Percentiles rank a stretch among this genome's conserved stretches.
phyloP scores from a whole-genome alignment of 2,113 vertebrate genomes.

The Rhynchomys soricoides region DNA sequence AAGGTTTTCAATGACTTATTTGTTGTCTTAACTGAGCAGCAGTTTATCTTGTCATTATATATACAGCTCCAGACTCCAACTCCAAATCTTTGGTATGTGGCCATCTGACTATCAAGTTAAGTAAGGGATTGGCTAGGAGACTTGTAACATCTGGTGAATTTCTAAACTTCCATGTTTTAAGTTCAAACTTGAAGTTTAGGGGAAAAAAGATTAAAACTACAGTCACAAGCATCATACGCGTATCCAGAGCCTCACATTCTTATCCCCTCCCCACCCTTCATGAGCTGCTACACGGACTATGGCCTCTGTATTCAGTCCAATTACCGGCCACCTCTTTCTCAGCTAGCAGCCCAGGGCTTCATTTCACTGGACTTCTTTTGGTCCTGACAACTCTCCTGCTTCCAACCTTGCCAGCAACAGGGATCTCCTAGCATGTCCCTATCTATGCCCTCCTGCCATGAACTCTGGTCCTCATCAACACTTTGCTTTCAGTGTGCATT shows the following conservation, averaged over 20 bases:
- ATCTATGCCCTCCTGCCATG: neutral
- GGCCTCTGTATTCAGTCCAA: neutral
- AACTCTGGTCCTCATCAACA: neutral
- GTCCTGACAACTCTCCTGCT: neutral
- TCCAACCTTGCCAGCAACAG: neutral
- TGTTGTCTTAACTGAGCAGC: neutral
- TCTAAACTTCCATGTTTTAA: neutral
- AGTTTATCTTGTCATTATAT: neutral
- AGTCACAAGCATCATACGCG: neutral
- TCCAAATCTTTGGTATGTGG: neutral
- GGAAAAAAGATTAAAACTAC: neutral
- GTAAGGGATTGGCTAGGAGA: neutral
- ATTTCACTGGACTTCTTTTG: no score
- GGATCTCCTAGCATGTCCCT: neutral
- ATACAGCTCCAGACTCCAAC: neutral
- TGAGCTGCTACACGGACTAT: neutral
- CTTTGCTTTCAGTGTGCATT: neutral
- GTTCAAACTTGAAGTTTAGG: neutral
- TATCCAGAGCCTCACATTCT: accelerated
- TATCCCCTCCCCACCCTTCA: neutral
- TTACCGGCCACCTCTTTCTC: neutral
- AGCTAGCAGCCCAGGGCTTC: no score
- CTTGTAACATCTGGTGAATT: neutral
- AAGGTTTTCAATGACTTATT: neutral
- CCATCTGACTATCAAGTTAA: neutral